Evolutionary conservation across 2,797 vertebrate genomes (phyloP), one percentile per base, ranked within the genome.

Genomic region (Natrix natrix): DNA sequence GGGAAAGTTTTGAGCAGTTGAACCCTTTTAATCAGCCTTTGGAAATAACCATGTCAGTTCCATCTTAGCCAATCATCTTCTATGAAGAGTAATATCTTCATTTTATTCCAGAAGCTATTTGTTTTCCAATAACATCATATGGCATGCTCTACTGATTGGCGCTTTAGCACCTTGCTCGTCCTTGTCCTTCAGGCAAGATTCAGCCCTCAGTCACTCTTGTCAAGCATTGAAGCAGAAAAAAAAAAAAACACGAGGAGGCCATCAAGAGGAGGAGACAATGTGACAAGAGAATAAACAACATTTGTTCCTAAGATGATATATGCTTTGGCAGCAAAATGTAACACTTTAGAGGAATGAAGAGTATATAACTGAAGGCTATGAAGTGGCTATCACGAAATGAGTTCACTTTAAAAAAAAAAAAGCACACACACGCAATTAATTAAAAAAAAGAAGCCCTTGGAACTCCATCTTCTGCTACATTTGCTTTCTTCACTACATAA

Each of bases 111-210:
- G 90, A 95, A 95, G 92, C 56, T 59, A 54, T 93, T 78, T 93
- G 61, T 95, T 96, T 96, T 96, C 94, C 94, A 94, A 26, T 95
- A 94, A 94, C 69, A 90, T 74, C 86, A 56, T 63, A 92, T 92
- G 93, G 83, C 94, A 88, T 91, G 91, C 92, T 95, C 86, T 55
- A n/a, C 66, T 95, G 92, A 93, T 90, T 95, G 90, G 56, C 88
- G 57, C 74, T 96, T 92, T 92, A 93, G 78, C 87, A 92, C 60
- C 92, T 91, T 91, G 61, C 94, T 92, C 94, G 95, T 94, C 92
- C 91, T 95, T 96, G 93, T 94, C 95, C 93, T 96, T 96, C 78
- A 95, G 93, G 91, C 92, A 95, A 92, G 96, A 32, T 91, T 93
- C 94, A 93, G 91, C 94, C 95, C 91, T 95, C 94, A 94, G 95